These are phyloP conservation scores for Penaeus indicus DNA, from an alignment of 1,140 invertebrate species.

Conservation along the genomic window DNA sequence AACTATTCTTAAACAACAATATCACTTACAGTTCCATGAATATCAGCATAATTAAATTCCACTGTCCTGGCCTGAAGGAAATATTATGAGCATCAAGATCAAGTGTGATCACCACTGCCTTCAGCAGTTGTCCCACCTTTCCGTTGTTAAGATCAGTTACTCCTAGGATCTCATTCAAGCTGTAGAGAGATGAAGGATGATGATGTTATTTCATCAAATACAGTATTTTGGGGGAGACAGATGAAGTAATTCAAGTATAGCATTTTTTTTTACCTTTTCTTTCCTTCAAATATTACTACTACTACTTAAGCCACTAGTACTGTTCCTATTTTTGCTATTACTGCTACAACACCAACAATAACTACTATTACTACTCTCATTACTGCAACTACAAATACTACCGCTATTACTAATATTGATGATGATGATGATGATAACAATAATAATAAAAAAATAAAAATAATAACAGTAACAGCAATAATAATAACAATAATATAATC, in stretches of 20 bases:
- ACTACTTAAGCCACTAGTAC: too few species aligned
- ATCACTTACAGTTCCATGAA: conserved; percentile 44
- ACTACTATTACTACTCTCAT: too few species aligned
- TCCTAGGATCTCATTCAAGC: conserved; percentile 11
- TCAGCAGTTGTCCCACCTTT: conserved; percentile 12
- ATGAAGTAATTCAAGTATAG: neutral
- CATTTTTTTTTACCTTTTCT: neutral
- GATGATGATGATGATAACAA: too few species aligned
- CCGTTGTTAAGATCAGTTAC: neutral
- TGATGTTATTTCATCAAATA: neutral
- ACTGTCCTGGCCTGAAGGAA: conserved; percentile 38
- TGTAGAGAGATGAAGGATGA: neutral
- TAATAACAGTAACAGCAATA: too few species aligned
- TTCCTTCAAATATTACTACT: too few species aligned
- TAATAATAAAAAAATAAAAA: too few species aligned
- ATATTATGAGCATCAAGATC: conserved; percentile 36
- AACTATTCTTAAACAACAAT: too few species aligned
- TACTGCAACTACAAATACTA: too few species aligned
- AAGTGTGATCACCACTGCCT: conserved; percentile 29
- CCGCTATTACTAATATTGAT: too few species aligned
- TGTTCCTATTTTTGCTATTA: too few species aligned
- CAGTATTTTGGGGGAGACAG: neutral
- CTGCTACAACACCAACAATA: too few species aligned
- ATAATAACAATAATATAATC: too few species aligned
- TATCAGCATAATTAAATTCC: conserved; percentile 27